Evolutionary conservation across 1,140 invertebrate species (phyloP).

Genomic region (Conus ventricosus): DNA sequence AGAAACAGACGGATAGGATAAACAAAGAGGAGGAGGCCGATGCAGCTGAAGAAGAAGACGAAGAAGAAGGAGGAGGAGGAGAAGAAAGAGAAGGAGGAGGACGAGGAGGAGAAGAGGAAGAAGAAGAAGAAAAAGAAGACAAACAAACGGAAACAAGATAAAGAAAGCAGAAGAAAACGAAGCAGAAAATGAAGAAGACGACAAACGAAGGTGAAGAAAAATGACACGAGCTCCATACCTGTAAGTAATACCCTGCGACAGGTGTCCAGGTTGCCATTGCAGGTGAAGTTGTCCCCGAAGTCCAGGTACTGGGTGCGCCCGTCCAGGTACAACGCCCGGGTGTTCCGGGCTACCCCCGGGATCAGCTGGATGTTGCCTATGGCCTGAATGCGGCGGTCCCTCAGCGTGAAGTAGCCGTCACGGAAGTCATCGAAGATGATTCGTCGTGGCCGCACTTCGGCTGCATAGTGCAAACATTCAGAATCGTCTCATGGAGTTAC

Average conservation of each 20-base stretch:
- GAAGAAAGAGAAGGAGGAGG: too few species aligned
- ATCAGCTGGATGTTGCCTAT: conserved; percentile 27
- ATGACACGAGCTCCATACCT: conserved; percentile 39
- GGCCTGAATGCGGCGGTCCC: conserved; percentile 28
- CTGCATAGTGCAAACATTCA: conserved; percentile 9
- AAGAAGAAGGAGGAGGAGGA: too few species aligned
- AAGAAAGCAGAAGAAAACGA: background rate
- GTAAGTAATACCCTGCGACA: conserved; percentile 67
- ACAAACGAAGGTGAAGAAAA: background rate
- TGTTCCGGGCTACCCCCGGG: conserved; percentile 23
- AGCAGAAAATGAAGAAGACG: background rate
- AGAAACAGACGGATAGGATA: too few species aligned
- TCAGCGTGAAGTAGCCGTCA: conserved; percentile 23
- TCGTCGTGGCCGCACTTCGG: conserved; percentile 35
- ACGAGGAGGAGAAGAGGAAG: too few species aligned
- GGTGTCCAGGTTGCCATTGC: conserved; percentile 60
- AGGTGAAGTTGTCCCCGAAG: conserved; percentile 45
- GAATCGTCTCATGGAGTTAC: too few species aligned
- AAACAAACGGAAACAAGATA: background rate
- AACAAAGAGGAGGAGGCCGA: too few species aligned
- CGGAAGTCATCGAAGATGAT: conserved; percentile 40
- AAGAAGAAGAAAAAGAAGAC: too few species aligned
- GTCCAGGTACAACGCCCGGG: conserved; percentile 34
- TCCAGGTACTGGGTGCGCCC: conserved; percentile 39
- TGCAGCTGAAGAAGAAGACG: too few species aligned